Evolutionary conservation across 2,113 vertebrate genomes (phyloP).

Genomic region (Chroicocephalus ridibundus): DNA sequence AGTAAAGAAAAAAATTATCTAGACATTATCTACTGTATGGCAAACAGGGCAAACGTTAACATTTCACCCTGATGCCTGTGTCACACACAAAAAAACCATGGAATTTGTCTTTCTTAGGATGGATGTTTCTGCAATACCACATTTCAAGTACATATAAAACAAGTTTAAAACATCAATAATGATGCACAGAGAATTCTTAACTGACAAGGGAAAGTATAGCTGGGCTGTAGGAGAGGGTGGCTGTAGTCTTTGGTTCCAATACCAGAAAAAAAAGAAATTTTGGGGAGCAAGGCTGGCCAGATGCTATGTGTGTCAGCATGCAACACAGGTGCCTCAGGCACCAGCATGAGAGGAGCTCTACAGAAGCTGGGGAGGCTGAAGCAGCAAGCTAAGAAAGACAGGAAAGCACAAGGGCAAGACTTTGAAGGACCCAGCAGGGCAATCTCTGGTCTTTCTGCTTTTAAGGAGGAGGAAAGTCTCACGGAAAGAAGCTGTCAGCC

Average conservation of each 20-base stretch:
- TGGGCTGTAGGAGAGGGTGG: not conserved
- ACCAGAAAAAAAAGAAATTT: not conserved
- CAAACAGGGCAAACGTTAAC: not conserved
- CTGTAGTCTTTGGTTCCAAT: not conserved
- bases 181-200: not conserved
- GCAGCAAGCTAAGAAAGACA: not conserved
- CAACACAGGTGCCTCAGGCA: not conserved
- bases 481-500: not conserved
- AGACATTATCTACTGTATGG: not conserved
- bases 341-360: not conserved
- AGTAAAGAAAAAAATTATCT: not conserved
- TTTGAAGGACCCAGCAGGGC: not conserved
- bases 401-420: not conserved
- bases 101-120: not conserved
- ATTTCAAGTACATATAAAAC: not conserved
- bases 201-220: not conserved
- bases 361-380: not conserved
- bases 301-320: not conserved
- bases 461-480: not conserved
- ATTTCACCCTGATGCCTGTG: not conserved
- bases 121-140: not conserved
- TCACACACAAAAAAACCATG: not conserved
- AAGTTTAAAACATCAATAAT: not conserved
- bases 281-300: accelerated
- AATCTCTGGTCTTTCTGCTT: not conserved